These are phyloP conservation scores for Rhyacichthys aspro DNA, from an alignment of 2,797 vertebrate genomes.

Conservation along the genomic window DNA sequence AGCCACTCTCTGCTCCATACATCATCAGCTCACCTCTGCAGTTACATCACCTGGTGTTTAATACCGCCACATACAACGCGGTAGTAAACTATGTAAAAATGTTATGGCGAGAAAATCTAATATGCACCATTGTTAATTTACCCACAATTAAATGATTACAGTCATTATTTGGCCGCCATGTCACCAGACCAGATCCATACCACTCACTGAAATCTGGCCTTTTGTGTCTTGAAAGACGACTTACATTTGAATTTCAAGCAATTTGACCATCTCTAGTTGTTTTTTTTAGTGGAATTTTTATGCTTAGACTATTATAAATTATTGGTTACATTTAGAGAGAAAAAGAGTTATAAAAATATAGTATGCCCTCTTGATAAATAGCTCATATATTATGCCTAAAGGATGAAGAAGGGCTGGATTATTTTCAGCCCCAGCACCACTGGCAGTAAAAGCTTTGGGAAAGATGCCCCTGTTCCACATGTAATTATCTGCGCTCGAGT, in stretches of 20 bases:
- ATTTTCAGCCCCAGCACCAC: conserved; percentile 3
- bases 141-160: too few species aligned
- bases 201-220: too few species aligned
- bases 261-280: too few species aligned
- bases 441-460: neutral
- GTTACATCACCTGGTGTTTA: neutral
- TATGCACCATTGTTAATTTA: too few species aligned
- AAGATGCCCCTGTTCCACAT: neutral
- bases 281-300: too few species aligned
- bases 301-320: too few species aligned
- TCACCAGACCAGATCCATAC: too few species aligned
- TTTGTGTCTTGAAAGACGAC: too few species aligned
- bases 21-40: conserved; percentile 28
- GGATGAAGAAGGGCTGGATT: conserved; percentile 2
- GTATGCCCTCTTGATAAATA: neutral
- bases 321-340: neutral
- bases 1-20: conserved; percentile 38
- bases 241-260: too few species aligned
- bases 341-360: neutral
- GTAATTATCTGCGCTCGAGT: neutral
- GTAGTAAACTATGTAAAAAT: neutral
- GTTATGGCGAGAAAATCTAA: too few species aligned
- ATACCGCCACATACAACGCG: conserved; percentile 13
- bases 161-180: too few species aligned
- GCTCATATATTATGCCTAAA: neutral